Base-by-base conservation (phyloP, 2,113 vertebrate species). In the Cettia cetti region DNA sequence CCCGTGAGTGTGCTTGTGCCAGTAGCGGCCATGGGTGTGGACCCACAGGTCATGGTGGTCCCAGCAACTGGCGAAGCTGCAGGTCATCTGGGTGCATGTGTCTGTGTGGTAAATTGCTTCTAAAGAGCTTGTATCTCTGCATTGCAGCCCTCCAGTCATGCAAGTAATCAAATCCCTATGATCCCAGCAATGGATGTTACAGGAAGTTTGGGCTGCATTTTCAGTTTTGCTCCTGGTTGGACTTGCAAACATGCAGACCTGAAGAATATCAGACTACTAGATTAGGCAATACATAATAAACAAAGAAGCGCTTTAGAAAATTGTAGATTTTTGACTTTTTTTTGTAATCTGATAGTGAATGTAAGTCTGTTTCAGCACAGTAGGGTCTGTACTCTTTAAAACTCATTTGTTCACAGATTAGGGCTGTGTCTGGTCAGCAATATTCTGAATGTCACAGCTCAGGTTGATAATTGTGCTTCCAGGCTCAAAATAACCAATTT, bases 11-110 rank as follows among this genome's bases (percentile, higher is more conserved):
- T 35, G 20, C 31, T 23, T 33, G 6, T 37, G 39, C 13, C 31
- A 49, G 9, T 40, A 60, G 10, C 24, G 68, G 33, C 10, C 9
- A 3, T 9, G 22, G 19, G 4, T 28, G 15, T 42, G 13, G 21
- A 44, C 45, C 4, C 11, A 21, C 13, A 28, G 15, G 13, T 23
- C 24, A 13, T 8, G 10, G 9, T 56, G 4, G 13, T 59, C n/a
- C 10, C 37, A 56, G 23, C 8, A 74, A 14, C 12, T n/a, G 28
- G 14, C n/a, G 21, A 52, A 15, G 24, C 21, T 37, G 18, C 63
- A 31, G 27, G 4, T 52, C 27, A 42, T 11, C 42, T 23, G n/a
- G 1, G 6, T 28, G 18, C 4, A 0, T 30, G 15, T 1, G 1
- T 56, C 22, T 52, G 1, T 8, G 2, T 11, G 8, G 40, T 18